Percentiles rank a stretch among this genome's conserved stretches.
Evolutionary conservation across 2,113 vertebrate genomes (phyloP).

Genomic region (Varanus komodoensis): DNA sequence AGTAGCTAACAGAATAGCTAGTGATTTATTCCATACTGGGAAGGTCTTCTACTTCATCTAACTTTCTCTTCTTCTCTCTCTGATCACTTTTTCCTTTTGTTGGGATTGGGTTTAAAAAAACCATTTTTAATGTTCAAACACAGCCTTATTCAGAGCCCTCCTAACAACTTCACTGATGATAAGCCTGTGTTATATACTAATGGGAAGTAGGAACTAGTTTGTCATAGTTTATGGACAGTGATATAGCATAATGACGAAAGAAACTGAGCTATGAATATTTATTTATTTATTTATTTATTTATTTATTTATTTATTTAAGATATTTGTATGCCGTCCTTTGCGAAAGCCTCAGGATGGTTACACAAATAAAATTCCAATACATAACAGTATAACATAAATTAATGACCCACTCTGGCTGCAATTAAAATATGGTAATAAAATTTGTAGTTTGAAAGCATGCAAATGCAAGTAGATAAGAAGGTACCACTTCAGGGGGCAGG

Average conservation of each 20-base stretch:
- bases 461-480: no score
- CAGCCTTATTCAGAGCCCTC: rapidly evolving
- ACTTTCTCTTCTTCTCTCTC: not conserved
- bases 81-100: not conserved
- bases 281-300: no score
- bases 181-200: no score
- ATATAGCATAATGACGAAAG: not conserved
- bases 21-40: not conserved
- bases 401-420: no score
- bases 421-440: no score
- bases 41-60: not conserved
- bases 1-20: not conserved
- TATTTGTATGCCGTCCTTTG: no score
- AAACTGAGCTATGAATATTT: not conserved
- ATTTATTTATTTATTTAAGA: no score
- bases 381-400: no score
- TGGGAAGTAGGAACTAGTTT: not conserved
- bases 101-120: not conserved
- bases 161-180: not conserved
- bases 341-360: no score
- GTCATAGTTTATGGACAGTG: not conserved
- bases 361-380: no score
- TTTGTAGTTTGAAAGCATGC: no score
- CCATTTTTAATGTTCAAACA: not conserved
- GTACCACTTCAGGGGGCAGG: no score